Percentiles rank a stretch among this genome's conserved stretches.
Evolutionary conservation across 2,888 invertebrate genomes (phyloP).

Genomic region (Pandemis corylana): DNA sequence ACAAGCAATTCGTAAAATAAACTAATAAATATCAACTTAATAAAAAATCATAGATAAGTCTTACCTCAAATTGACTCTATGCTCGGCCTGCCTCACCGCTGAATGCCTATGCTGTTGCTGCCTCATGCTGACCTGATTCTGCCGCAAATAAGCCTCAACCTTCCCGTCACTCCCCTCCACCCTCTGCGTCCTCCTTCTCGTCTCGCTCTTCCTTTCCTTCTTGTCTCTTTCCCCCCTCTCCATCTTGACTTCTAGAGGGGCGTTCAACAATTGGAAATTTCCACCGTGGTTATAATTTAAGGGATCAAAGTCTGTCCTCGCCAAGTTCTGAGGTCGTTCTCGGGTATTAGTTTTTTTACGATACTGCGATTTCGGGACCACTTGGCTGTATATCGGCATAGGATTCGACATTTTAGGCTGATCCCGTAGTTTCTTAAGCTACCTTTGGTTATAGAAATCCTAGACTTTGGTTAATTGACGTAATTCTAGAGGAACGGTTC

Average conservation of each 20-base stretch:
- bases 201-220: slow-evolving; percentile 60
- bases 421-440: slow-evolving; percentile 54
- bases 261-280: slow-evolving; percentile 67
- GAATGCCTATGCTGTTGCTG: slow-evolving; percentile 80
- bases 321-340: slow-evolving; percentile 56
- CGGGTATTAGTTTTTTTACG: slow-evolving; percentile 56
- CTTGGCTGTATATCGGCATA: slow-evolving; percentile 82
- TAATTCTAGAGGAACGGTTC: slow-evolving; percentile 74
- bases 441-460: slow-evolving; percentile 70
- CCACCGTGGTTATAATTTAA: slow-evolving; percentile 86
- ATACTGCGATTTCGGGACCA: slow-evolving; percentile 77
- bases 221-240: slow-evolving; percentile 61
- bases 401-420: slow-evolving; percentile 73
- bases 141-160: slow-evolving; percentile 79
- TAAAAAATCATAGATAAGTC: slow-evolving; percentile 16
- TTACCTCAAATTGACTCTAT: slow-evolving; percentile 79
- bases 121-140: slow-evolving; percentile 79
- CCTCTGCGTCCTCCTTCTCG: slow-evolving; percentile 56
- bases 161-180: slow-evolving; percentile 64
- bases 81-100: slow-evolving; percentile 79
- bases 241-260: slow-evolving; percentile 60
- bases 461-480: slow-evolving; percentile 77
- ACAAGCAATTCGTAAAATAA: too few relatives aligned
- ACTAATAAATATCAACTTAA: too few relatives aligned
- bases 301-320: slow-evolving; percentile 86